These are phyloP conservation scores for Catharus fuscescens DNA, from an alignment of 2,113 vertebrate genomes.

Conservation along the genomic window DNA sequence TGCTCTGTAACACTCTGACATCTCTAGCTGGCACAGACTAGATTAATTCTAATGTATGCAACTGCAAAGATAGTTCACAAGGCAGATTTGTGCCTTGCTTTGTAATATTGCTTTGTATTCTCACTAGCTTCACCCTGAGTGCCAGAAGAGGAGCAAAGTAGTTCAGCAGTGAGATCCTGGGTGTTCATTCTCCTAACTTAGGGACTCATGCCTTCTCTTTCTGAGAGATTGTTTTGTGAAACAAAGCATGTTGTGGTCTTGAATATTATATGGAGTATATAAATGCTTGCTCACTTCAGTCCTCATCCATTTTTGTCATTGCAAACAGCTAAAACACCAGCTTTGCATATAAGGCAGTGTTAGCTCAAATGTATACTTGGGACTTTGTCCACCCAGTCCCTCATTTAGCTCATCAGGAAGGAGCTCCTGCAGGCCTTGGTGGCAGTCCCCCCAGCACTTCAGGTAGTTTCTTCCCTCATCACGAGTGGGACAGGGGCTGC, in stretches of 20 bases:
- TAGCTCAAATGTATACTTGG: neutral
- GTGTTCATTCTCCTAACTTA: neutral
- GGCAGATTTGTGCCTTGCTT: neutral
- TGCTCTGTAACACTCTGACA: neutral
- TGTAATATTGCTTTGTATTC: neutral
- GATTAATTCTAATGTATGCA: neutral
- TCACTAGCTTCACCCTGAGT: neutral
- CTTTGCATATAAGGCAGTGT: neutral
- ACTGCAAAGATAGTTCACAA: neutral
- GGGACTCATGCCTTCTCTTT: neutral
- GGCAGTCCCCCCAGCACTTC: fast-evolving
- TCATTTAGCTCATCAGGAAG: neutral
- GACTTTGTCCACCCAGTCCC: neutral
- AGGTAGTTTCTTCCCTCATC: neutral
- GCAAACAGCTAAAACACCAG: neutral
- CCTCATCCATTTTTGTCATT: neutral
- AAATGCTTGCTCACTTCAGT: neutral
- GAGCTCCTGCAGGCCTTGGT: neutral
- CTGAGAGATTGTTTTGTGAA: neutral
- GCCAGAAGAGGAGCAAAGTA: neutral
- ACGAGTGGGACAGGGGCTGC: neutral
- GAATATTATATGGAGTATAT: neutral
- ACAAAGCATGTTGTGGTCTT: neutral
- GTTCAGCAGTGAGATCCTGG: neutral
- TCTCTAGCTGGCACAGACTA: neutral